These are phyloP conservation scores for Nesogale talazaci DNA, from an alignment of 2,113 vertebrate genomes.

Conservation along the genomic window DNA sequence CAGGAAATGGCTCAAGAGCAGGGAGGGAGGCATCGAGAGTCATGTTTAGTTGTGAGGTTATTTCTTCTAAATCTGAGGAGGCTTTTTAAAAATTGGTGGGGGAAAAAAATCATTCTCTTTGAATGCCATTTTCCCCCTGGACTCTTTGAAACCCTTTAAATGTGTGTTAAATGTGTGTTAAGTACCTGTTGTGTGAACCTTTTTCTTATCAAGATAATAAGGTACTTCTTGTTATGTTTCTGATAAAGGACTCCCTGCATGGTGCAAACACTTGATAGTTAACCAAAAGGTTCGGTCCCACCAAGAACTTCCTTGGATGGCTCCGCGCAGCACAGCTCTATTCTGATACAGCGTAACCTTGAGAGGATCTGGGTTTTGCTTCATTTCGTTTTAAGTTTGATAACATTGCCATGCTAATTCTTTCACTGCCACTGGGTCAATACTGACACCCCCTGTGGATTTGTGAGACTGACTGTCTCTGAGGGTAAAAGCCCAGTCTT, in stretches of 20 bases:
- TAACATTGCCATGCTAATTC: not conserved
- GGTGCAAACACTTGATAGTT: not conserved
- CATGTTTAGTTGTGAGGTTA: too few relatives aligned
- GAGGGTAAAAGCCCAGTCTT: too few relatives aligned
- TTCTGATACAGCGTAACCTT: not conserved
- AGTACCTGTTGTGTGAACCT: not conserved
- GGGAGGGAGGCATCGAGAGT: too few relatives aligned
- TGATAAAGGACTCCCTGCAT: not conserved
- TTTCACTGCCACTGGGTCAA: too few relatives aligned
- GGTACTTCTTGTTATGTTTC: not conserved
- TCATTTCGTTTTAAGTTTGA: not conserved
- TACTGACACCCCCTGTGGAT: too few relatives aligned
- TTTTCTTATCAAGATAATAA: conserved; percentile 6
- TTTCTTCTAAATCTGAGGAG: too few relatives aligned
- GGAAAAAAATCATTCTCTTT: too few relatives aligned
- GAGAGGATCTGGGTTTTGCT: not conserved
- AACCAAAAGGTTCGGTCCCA: not conserved
- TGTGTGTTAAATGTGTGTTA: not conserved
- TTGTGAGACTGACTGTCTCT: too few relatives aligned
- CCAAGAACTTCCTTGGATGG: not conserved
- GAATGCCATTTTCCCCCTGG: too few relatives aligned
- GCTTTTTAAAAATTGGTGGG: too few relatives aligned
- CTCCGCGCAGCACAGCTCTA: not conserved
- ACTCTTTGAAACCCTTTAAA: conserved; percentile 19
- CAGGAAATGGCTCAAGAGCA: too few relatives aligned